Percentiles rank a stretch among this genome's conserved stretches.
Evolutionary conservation across 2,888 invertebrate species (phyloP).

Genomic region (Rhagonycha lutea): DNA sequence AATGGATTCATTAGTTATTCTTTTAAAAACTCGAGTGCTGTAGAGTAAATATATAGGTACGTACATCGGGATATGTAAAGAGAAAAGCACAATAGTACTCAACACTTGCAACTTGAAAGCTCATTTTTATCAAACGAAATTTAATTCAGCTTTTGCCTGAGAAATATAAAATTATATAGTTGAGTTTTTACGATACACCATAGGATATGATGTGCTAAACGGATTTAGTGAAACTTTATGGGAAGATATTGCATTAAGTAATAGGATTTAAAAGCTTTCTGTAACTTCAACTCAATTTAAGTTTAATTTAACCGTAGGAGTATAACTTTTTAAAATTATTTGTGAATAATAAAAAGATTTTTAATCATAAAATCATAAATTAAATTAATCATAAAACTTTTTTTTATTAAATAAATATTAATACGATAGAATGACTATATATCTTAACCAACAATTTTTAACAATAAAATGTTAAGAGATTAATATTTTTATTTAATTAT

Average conservation of each 20-base stretch:
- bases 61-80: neutral
- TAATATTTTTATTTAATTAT: too few species aligned
- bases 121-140: neutral
- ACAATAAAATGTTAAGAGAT: too few species aligned
- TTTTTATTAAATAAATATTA: too few species aligned
- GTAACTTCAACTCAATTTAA: neutral
- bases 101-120: neutral
- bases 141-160: neutral
- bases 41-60: neutral
- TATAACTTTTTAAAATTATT: too few species aligned
- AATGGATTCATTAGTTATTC: neutral
- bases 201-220: neutral
- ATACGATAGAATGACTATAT: too few species aligned
- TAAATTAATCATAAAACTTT: too few species aligned
- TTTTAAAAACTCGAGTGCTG: neutral
- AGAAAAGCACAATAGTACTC: neutral
- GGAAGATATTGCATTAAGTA: neutral
- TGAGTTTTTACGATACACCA: neutral
- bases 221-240: neutral
- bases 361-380: too few species aligned
- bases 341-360: too few species aligned
- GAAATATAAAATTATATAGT: neutral
- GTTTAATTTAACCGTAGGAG: neutral
- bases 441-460: too few species aligned
- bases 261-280: neutral